Evolutionary conservation across 1,140 invertebrate species (phyloP).

Genomic region (Aphelenchoides fujianensis): DNA sequence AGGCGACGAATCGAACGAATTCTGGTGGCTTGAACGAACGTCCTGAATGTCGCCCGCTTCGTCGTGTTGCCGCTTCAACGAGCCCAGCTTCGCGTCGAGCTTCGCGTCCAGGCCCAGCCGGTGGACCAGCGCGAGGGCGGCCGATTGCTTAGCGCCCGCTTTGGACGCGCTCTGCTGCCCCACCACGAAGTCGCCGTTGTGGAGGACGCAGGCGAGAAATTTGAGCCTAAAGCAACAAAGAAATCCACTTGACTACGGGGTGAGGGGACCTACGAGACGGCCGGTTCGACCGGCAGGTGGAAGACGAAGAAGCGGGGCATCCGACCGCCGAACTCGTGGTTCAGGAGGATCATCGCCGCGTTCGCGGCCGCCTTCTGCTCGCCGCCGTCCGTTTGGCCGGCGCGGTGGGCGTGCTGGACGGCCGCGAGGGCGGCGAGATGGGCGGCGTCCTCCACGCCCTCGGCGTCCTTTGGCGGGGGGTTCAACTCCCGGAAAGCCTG

Average conservation of each 20-base stretch:
- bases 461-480: background rate
- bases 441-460: background rate
- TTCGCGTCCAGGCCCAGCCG: background rate
- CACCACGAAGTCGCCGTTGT: background rate
- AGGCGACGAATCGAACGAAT: background rate
- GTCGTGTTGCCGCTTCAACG: background rate
- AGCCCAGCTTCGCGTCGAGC: background rate
- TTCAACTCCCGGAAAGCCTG: background rate
- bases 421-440: background rate
- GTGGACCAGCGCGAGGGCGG: background rate
- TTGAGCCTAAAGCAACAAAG: background rate
- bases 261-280: background rate
- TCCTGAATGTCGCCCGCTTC: background rate
- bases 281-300: background rate
- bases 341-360: background rate
- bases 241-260: background rate
- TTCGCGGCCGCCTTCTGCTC: background rate
- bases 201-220: background rate
- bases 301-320: background rate
- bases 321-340: background rate
- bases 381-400: background rate
- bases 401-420: background rate
- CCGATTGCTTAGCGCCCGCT: background rate
- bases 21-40: background rate
- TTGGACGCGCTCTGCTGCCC: background rate